Base-by-base conservation (phyloP, 2,888 invertebrate genomes). In the Ethmia dodecea region DNA sequence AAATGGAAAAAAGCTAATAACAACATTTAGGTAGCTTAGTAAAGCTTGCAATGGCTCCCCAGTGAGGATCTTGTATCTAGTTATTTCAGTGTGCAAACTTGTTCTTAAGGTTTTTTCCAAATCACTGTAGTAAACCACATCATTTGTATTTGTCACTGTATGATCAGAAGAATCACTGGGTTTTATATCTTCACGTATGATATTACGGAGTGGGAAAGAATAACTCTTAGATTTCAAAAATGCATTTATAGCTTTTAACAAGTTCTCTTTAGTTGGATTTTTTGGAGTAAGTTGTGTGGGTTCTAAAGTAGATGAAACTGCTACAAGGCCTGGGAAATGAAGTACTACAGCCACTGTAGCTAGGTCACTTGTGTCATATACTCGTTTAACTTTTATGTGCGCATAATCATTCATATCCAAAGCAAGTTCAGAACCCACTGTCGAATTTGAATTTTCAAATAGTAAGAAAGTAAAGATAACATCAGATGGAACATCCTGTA, bases 21-120 rank as follows among this genome's bases (percentile, higher is more conserved):
- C 61, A 0, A 94, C 88, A 38, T 88, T 76, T 9, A 98, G 67
- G 65, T 93, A 97, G 13, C 89, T 84, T 52, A 93, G 89, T 11
- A 99, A 73, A 0, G 95, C 94, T 35, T 84, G 67, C 33, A 97
- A 68, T 38, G 91, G 88, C 42, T 93, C 92, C 1, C 92, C 94
- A 12, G 83, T 81, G 29, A 99, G 92, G 11, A 70, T 65, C 59
- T 91, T 90, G 25, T 89, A 81, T 42, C 92, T 87, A 2, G 93
- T 89, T 14, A 99, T 89, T 86, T 99, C 99, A 51, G 94, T 93
- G 46, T 89, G 89, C 13, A 99, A 79, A 29, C 94, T 92, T 58
- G 93, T 94, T 49, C 91, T 89, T n/a, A 99, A 70, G 0, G 95
- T 93, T 55, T 93, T 94, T 73, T 97, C 95, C 38, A 99, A 73